These are phyloP conservation scores for Phyllotreta striolata DNA, from an alignment of 2,888 invertebrate species.

Conservation along the genomic window DNA sequence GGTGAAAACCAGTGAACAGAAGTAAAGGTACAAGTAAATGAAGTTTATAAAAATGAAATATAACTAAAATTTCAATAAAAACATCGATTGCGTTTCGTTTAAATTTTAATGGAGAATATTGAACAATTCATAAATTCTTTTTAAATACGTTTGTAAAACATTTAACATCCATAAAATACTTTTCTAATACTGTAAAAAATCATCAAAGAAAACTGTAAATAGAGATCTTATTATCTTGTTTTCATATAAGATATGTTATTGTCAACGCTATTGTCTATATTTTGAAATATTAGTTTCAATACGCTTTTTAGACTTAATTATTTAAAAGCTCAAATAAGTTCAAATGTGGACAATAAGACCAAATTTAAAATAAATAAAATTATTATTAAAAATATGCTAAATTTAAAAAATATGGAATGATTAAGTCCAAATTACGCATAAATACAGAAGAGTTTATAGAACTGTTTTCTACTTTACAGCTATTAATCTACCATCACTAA, in stretches of 20 bases:
- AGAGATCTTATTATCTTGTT: constrained; percentile 11
- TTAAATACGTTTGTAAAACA: constrained; percentile 7
- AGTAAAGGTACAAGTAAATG: background rate
- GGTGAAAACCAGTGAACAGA: background rate
- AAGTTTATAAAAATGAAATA: background rate
- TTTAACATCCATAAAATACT: constrained; percentile 13
- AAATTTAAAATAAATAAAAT: too few relatives aligned
- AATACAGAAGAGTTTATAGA: too few relatives aligned
- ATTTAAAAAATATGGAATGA: too few relatives aligned
- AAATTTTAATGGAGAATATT: too few relatives aligned
- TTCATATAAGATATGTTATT: constrained; percentile 25
- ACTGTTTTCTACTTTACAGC: too few relatives aligned
- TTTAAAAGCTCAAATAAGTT: too few relatives aligned
- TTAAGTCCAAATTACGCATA: too few relatives aligned
- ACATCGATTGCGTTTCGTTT: background rate
- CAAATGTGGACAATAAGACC: too few relatives aligned
- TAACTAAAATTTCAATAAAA: constrained; percentile 2
- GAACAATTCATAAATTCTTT: constrained; percentile 1
- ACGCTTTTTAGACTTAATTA: too few relatives aligned
- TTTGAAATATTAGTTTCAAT: background rate
- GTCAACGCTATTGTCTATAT: constrained; percentile 24
- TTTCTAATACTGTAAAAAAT: constrained; percentile 18
- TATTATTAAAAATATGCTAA: too few relatives aligned
- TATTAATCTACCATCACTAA: too few relatives aligned
- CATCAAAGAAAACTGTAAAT: constrained; percentile 11